phyloP scores from a whole-genome alignment of 2,113 vertebrate species.

The Rafetus swinhoei region DNA sequence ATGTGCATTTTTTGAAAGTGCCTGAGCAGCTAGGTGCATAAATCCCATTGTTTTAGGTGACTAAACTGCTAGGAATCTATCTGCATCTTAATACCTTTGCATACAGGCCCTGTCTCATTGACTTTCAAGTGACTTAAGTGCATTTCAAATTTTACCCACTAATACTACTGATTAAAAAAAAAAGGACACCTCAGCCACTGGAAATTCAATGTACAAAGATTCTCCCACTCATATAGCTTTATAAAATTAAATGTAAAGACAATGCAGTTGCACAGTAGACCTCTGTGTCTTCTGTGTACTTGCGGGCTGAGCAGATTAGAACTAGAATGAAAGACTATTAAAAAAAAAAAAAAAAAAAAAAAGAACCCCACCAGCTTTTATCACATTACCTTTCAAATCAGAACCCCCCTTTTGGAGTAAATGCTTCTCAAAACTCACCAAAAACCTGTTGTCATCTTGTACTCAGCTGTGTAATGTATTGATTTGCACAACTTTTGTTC shows the following conservation, averaged over 20 bases:
- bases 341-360: rapidly evolving
- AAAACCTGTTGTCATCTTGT: not conserved
- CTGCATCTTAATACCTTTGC: not conserved
- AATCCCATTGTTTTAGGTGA: not conserved
- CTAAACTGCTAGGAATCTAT: not conserved
- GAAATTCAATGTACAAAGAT: not conserved
- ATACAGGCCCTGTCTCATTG: not conserved
- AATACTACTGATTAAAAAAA: not conserved
- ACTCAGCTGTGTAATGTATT: not conserved
- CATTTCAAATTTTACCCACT: not conserved
- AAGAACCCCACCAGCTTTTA: not conserved
- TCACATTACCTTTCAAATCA: not conserved
- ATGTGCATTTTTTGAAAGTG: not conserved
- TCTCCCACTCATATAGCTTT: not conserved
- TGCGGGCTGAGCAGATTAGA: not conserved
- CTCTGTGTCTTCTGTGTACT: too few relatives aligned
- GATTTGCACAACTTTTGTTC: not conserved
- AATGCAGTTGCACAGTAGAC: not conserved
- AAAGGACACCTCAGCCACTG: not conserved
- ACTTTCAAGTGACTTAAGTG: not conserved
- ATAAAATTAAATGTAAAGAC: not conserved
- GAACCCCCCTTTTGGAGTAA: not conserved
- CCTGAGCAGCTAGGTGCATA: not conserved
- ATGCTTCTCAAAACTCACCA: not conserved
- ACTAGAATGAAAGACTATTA: not conserved